Evolutionary conservation across 2,113 vertebrate genomes (phyloP).

Genomic region (Chaetops frenatus): DNA sequence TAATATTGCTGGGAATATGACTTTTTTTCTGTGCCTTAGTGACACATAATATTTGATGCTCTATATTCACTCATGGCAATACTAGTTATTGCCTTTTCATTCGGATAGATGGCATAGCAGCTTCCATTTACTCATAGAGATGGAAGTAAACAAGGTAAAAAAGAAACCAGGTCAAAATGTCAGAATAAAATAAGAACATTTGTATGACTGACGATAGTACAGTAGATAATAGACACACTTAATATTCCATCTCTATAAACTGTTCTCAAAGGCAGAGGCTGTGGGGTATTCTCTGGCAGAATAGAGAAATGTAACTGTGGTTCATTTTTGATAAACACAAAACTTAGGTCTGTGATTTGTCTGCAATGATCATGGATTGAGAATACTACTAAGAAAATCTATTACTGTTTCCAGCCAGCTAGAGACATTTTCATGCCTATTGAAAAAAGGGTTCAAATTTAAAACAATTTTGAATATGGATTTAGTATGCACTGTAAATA

Average conservation of each 20-base stretch:
- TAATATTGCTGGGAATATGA: neutral
- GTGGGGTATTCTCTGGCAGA: constrained; percentile 5
- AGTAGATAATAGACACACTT: constrained; percentile 50
- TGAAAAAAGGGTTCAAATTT: constrained; percentile 13
- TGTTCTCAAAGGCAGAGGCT: constrained; percentile 21
- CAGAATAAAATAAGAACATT: constrained; percentile 54
- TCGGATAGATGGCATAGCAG: constrained; percentile 33
- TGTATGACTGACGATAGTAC: neutral
- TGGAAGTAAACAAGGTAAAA: constrained; percentile 57
- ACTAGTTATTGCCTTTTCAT: constrained; percentile 49
- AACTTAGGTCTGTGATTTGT: constrained; percentile 23
- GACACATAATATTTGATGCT: constrained; percentile 1
- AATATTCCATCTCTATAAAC: constrained; percentile 56
- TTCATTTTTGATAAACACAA: constrained; percentile 31
- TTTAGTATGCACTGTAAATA: neutral
- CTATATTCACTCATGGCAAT: constrained; percentile 24
- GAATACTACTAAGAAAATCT: neutral
- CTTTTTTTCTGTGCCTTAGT: constrained; percentile 6
- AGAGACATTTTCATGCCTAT: neutral
- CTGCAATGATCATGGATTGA: neutral
- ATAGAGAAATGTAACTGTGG: neutral
- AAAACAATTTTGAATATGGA: neutral
- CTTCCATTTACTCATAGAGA: constrained; percentile 40
- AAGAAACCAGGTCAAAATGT: constrained; percentile 59
- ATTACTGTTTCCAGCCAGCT: neutral